Conservation (phyloP, 2,888 invertebrate species). For the Pristionchus exspectatus region DNA sequence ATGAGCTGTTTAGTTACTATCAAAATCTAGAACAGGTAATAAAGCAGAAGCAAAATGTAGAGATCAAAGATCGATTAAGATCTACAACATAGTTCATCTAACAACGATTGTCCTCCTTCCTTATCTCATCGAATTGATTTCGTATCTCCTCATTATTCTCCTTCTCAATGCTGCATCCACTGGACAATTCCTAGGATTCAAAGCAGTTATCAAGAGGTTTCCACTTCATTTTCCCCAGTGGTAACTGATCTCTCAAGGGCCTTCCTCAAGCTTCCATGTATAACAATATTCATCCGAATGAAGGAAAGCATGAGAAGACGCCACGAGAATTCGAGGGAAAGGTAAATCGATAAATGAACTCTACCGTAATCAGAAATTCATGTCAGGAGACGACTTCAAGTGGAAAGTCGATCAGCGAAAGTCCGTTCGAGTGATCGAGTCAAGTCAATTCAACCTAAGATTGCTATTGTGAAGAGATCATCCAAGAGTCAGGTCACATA, state of each 20-base stretch:
- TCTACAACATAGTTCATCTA: conserved; percentile 42
- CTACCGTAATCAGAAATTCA: conserved; percentile 28
- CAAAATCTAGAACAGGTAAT: conserved; percentile 43
- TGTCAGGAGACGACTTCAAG: conserved; percentile 34
- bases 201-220: conserved; percentile 36
- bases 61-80: conserved; percentile 44
- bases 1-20: not conserved
- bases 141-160: conserved; percentile 41
- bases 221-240: not conserved
- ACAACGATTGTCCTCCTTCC: conserved; percentile 26
- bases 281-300: conserved; percentile 13
- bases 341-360: not conserved
- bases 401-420: not conserved
- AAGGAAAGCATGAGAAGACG: conserved; percentile 32
- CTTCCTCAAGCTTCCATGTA: conserved; percentile 29
- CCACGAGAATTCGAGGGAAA: not conserved
- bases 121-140: conserved; percentile 51
- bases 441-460: not conserved
- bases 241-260: conserved; percentile 18
- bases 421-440: conserved; percentile 27
- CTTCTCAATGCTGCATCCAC: conserved; percentile 38
- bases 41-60: not conserved
- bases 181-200: conserved; percentile 46
- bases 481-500: conserved; percentile 15
- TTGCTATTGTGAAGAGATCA: not conserved